Evolutionary conservation across 1,140 invertebrate species (phyloP).

Genomic region (Aphidius ervi): DNA sequence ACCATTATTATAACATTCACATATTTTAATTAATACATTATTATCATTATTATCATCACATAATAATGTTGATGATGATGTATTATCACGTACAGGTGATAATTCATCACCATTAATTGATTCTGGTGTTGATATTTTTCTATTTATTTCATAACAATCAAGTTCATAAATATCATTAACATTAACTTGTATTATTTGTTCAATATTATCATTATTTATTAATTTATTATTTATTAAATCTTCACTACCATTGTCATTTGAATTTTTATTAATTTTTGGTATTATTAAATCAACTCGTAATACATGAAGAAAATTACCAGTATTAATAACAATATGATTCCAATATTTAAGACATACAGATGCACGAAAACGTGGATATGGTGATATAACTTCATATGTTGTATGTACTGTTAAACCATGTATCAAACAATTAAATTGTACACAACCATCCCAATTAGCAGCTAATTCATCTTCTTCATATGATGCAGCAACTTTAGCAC

Average conservation of each 20-base stretch:
- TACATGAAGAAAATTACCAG: slow-evolving; percentile 68
- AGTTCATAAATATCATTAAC: slow-evolving; percentile 44
- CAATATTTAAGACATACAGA: slow-evolving; percentile 60
- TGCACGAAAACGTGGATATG: slow-evolving; percentile 63
- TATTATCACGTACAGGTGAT: neutral
- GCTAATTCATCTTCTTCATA: slow-evolving; percentile 61
- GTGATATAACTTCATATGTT: slow-evolving; percentile 64
- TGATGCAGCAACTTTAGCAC: slow-evolving; percentile 56
- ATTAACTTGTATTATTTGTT: slow-evolving; percentile 39
- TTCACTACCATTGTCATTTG: slow-evolving; percentile 22
- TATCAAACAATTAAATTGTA: slow-evolving; percentile 59
- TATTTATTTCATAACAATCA: slow-evolving; percentile 32
- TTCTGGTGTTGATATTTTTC: slow-evolving; percentile 27
- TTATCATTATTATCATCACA: slow-evolving; percentile 33
- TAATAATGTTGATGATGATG: neutral
- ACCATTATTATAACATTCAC: slow-evolving; percentile 34
- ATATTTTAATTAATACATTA: slow-evolving; percentile 36
- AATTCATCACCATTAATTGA: slow-evolving; percentile 2
- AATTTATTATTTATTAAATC: slow-evolving; percentile 29
- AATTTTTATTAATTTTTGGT: slow-evolving; percentile 31
- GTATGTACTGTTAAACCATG: slow-evolving; percentile 69
- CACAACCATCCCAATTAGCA: slow-evolving; percentile 58
- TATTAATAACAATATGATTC: slow-evolving; percentile 66
- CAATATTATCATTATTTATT: slow-evolving; percentile 32
- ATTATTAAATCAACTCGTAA: slow-evolving; percentile 55